Percentiles rank a stretch among this genome's conserved stretches.
Conservation (phyloP, 2,888 invertebrate genomes). For the Synergus japonicus region DNA sequence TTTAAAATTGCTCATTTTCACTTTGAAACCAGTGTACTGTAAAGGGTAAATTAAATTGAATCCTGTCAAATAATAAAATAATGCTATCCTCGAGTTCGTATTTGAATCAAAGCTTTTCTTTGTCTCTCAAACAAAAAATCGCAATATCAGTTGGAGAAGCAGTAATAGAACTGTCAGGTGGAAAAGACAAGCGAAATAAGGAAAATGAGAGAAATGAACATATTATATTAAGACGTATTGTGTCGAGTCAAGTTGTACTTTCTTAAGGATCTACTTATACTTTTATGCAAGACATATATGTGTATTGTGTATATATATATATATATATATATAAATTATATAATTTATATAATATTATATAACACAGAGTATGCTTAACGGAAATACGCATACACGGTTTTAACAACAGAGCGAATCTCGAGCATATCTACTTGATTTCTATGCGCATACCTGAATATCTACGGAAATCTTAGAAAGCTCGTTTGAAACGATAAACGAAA, state of each 20-base stretch:
- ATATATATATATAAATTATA: too few species aligned
- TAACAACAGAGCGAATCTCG: constrained; percentile 11
- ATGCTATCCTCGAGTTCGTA: background rate
- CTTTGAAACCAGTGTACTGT: background rate
- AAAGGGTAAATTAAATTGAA: background rate
- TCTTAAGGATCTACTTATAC: background rate
- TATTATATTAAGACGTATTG: background rate
- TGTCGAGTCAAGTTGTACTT: background rate
- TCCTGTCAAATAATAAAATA: background rate
- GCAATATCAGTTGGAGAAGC: background rate
- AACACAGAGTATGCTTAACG: background rate
- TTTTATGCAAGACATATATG: background rate
- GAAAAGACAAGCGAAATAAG: background rate
- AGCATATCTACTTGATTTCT: constrained; percentile 12
- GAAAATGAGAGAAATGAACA: background rate
- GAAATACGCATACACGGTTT: background rate
- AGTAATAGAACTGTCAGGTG: background rate
- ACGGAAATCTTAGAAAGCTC: constrained; percentile 9
- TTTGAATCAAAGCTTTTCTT: background rate
- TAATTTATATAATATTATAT: background rate
- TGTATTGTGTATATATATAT: too few species aligned
- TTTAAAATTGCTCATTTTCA: background rate
- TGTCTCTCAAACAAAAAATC: background rate
- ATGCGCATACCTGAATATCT: constrained; percentile 14
- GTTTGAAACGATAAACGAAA: constrained; percentile 14